A percentile compares a stretch with the other conserved stretches of the same genome.
These are phyloP conservation scores for Phragmatobia fuliginosa DNA, from an alignment of 2,888 invertebrate species.

Conservation along the genomic window DNA sequence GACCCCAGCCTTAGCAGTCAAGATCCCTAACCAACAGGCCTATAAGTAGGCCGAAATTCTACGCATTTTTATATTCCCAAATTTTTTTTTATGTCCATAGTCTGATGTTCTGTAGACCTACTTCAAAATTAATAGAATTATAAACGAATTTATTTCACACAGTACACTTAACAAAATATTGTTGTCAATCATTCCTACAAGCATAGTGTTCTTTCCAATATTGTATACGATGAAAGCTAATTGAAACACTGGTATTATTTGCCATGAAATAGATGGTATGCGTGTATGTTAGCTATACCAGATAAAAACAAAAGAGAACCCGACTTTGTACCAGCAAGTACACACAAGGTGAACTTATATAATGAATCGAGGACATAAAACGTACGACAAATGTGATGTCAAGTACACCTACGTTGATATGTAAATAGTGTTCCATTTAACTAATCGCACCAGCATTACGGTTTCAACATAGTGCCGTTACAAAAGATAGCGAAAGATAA, in stretches of 20 bases:
- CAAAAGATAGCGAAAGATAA: conserved; percentile 68
- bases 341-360: not conserved
- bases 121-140: not conserved
- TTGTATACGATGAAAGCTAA: not conserved
- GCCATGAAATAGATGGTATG: not conserved
- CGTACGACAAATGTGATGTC: conserved; percentile 36
- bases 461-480: conserved; percentile 61
- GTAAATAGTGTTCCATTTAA: conserved; percentile 76
- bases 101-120: not conserved
- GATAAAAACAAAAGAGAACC: not conserved
- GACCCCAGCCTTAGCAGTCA: not conserved
- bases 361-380: not conserved
- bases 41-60: not conserved
- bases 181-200: not conserved
- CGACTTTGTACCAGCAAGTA: not conserved
- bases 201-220: not conserved
- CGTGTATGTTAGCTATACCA: not conserved
- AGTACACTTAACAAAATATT: not conserved
- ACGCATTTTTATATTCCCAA: not conserved
- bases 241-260: not conserved
- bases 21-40: not conserved
- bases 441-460: conserved; percentile 71
- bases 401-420: conserved; percentile 63
- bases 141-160: not conserved
- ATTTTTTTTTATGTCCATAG: not conserved